Evolutionary conservation across 2,888 invertebrate genomes (phyloP).

Genomic region (Choristoneura rosaceana): DNA sequence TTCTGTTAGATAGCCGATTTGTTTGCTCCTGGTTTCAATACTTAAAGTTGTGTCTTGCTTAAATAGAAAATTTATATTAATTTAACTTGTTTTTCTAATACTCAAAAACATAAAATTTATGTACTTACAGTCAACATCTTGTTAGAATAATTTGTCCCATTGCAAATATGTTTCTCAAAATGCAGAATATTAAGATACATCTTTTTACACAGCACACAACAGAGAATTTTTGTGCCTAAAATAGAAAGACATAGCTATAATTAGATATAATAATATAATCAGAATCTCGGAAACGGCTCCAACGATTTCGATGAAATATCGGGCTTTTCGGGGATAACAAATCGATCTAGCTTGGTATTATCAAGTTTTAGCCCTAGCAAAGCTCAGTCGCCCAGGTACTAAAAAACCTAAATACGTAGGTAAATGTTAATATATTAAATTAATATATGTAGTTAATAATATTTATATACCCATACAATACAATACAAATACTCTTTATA

Average conservation of each 20-base stretch:
- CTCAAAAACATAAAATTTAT: constrained; percentile 9
- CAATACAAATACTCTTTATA: no score
- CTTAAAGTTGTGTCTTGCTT: constrained; percentile 49
- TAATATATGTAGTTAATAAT: no score
- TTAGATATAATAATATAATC: no score
- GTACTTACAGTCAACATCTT: constrained; percentile 45
- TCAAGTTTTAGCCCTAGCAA: no score
- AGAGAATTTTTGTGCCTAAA: constrained; percentile 66
- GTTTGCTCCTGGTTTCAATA: constrained; percentile 45
- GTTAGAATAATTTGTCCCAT: constrained; percentile 41
- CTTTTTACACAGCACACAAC: constrained; percentile 72
- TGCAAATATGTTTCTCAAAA: constrained; percentile 65
- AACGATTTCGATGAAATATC: no score
- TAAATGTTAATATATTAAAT: no score
- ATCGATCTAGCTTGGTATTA: no score
- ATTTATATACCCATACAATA: no score
- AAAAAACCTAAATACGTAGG: no score
- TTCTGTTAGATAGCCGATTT: constrained; percentile 55
- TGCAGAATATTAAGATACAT: constrained; percentile 65
- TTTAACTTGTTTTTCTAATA: background rate
- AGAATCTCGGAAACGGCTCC: no score
- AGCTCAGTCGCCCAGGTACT: no score
- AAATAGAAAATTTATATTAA: constrained; percentile 26
- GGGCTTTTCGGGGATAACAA: no score
- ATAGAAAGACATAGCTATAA: constrained; percentile 42